These are phyloP conservation scores for Nasonovia ribisnigri DNA, from an alignment of 2,888 invertebrate genomes.

Conservation along the genomic window DNA sequence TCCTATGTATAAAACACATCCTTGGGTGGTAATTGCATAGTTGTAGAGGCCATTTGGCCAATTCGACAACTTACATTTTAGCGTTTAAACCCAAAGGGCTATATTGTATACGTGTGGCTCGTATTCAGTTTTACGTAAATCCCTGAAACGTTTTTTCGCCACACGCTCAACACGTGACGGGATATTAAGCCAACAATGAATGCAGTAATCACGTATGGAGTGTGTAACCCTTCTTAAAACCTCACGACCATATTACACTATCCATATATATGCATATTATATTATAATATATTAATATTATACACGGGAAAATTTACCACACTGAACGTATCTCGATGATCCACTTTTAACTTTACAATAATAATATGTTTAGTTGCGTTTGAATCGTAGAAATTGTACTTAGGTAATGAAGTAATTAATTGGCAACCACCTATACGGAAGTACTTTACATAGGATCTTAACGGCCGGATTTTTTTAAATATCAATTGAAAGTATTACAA, in stretches of 20 bases:
- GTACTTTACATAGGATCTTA: no score
- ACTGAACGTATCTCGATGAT: background rate
- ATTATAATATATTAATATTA: background rate
- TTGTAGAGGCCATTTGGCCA: background rate
- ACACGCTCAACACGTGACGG: background rate
- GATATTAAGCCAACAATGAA: conserved; percentile 6
- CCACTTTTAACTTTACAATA: background rate
- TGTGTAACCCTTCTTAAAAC: background rate
- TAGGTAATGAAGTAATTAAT: background rate
- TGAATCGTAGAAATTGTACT: background rate
- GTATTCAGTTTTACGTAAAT: conserved; percentile 24
- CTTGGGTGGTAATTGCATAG: background rate
- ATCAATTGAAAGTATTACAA: no score
- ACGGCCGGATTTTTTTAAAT: no score
- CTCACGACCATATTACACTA: background rate
- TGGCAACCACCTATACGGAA: no score
- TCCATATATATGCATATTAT: background rate
- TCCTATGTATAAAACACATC: background rate
- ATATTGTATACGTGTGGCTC: background rate
- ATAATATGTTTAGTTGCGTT: background rate
- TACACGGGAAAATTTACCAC: background rate
- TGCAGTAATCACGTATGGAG: background rate
- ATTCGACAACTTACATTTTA: background rate
- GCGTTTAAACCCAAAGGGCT: background rate
- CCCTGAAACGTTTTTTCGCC: conserved; percentile 2